phyloP scores from a whole-genome alignment of 2,113 vertebrate species.

The Macquaria ambigua region DNA sequence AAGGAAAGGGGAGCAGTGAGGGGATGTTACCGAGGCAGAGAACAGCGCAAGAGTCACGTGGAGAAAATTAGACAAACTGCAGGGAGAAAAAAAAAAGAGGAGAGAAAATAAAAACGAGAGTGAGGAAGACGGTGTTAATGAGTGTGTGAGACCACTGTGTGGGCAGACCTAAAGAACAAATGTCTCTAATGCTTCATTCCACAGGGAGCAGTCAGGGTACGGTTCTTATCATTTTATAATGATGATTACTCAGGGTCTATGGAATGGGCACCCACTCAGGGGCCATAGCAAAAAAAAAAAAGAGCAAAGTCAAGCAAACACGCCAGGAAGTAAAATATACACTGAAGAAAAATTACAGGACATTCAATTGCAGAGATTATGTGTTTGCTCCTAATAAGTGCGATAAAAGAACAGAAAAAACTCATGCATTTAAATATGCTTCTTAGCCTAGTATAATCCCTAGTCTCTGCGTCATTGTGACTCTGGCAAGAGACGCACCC shows the following conservation, averaged over 20 bases:
- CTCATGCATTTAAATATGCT: slow-evolving; percentile 90
- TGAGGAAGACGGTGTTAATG: slow-evolving; percentile 59
- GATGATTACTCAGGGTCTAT: slow-evolving; percentile 78
- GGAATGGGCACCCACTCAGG: slow-evolving; percentile 67
- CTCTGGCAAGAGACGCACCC: slow-evolving; percentile 65
- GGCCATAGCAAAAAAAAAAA: slow-evolving; percentile 33
- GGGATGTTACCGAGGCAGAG: slow-evolving; percentile 36
- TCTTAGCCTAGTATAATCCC: slow-evolving; percentile 82
- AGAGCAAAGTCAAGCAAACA: slow-evolving; percentile 62
- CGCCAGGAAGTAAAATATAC: slow-evolving; percentile 68
- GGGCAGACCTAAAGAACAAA: slow-evolving; percentile 68
- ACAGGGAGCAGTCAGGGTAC: slow-evolving; percentile 69
- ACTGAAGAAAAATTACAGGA: slow-evolving; percentile 76
- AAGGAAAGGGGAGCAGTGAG: slow-evolving; percentile 50
- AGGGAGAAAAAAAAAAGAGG: slow-evolving; percentile 30
- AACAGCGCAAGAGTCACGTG: slow-evolving; percentile 35
- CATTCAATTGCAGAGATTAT: slow-evolving; percentile 82
- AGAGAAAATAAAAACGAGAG: slow-evolving; percentile 44
- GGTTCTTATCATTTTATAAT: slow-evolving; percentile 80
- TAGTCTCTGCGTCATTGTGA: slow-evolving; percentile 71
- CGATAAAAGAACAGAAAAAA: slow-evolving; percentile 80
- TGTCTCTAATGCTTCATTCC: slow-evolving; percentile 74
- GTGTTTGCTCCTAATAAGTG: slow-evolving; percentile 82
- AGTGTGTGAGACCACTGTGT: slow-evolving; percentile 64
- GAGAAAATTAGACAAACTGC: slow-evolving; percentile 64